Evolutionary conservation across 2,797 vertebrate species (phyloP), one percentile per base, ranked within the genome.

Genomic region (Anguilla megastoma): DNA sequence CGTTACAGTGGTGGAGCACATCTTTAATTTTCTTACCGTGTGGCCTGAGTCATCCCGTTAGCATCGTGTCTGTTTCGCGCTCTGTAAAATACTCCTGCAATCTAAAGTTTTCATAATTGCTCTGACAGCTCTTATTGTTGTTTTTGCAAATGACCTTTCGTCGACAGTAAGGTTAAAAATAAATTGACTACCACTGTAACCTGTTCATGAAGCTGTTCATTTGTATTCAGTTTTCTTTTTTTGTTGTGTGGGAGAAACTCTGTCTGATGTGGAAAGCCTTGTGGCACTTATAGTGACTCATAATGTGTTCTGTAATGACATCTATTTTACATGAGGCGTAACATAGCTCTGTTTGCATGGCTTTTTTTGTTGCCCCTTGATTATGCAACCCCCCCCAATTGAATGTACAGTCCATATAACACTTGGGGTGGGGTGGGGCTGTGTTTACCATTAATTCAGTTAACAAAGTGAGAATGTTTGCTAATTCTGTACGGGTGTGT

Each of bases 401-500:
- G 8, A 30, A 71, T 71, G 8, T 27, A 27, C n/a, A 71, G 66
- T 71, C 27, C 27, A 36, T 89, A 92, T 92, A 90, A 30, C 30
- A 71, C 7, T 71, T 27, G 9, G 69, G 10, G 30, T 36, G 90
- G 89, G 56, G 89, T 10, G 50, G 41, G 41, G 41, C 41, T 79
- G 54, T 89, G 79, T n/a, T 50, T 82, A 6, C 79, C 12, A 12
- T 50, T n/a, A 54, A 52, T 84, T 50, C 45, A n/a, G 82, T 84
- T 52, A 52, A 84, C n/a, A 50, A 27, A 27, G 83, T 54, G 41
- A 56, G 27, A 56, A 58, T 52, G 48, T 54, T n/a, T 50, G 82
- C 2, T n/a, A 4, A 84, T 93, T 90, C 87, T 89, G 91, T 92
- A 91, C 91, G 91, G 90, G 6, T 52, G 94, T 95, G 94, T 94